Percentiles rank a stretch among this genome's conserved stretches.
phyloP scores from a whole-genome alignment of 2,113 vertebrate genomes.

The Centrocercus urophasianus region DNA sequence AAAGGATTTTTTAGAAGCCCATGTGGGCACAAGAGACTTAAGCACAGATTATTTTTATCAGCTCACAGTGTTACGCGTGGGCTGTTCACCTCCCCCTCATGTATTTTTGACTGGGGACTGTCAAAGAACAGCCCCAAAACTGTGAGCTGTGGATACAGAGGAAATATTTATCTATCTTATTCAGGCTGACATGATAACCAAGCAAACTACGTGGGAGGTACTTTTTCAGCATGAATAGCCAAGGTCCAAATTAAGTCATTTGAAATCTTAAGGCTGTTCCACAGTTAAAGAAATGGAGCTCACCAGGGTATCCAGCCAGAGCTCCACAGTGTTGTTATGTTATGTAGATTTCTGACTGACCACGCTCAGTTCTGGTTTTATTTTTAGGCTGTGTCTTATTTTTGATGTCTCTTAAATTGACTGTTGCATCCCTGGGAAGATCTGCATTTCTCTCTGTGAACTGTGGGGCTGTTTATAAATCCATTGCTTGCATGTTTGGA shows the following conservation, averaged over 20 bases:
- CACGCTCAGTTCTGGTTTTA: background rate
- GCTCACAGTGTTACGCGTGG: background rate
- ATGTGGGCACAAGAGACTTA: background rate
- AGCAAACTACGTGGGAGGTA: accelerated
- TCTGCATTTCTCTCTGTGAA: background rate
- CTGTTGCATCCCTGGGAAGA: background rate
- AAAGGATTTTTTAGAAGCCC: background rate
- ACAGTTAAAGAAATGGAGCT: background rate
- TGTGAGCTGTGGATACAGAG: background rate
- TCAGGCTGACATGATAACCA: background rate
- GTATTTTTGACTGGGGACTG: background rate
- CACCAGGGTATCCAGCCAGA: background rate
- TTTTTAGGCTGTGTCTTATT: conserved; percentile 32
- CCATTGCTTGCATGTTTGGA: conserved; percentile 26
- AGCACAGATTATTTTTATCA: background rate
- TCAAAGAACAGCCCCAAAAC: background rate
- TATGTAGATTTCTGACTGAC: background rate
- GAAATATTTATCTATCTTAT: background rate
- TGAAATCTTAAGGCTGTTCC: background rate
- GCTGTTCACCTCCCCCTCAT: background rate
- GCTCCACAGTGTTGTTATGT: background rate
- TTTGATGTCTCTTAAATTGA: conserved; percentile 9
- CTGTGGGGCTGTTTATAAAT: background rate
- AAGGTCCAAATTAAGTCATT: conserved; percentile 10
- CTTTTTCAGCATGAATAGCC: background rate